Evolutionary conservation across 2,888 invertebrate genomes (phyloP).

Genomic region (Dryobotodes eremita): DNA sequence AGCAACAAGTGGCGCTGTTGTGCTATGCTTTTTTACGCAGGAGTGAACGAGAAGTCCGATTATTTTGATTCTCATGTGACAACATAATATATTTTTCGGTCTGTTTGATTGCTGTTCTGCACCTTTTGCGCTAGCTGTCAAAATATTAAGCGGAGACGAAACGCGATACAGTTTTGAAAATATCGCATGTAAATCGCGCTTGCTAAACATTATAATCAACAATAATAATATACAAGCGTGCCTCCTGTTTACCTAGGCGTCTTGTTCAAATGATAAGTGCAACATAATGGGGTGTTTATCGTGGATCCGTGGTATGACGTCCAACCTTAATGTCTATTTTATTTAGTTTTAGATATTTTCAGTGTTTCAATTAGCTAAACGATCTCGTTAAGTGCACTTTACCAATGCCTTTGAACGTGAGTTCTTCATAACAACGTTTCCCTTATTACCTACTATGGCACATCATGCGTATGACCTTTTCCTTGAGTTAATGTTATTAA

Average conservation of each 20-base stretch:
- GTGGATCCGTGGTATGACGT: conserved; percentile 88
- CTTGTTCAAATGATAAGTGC: conserved; percentile 74
- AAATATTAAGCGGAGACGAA: conserved; percentile 64
- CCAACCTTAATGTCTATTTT: conserved; percentile 69
- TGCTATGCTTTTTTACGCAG: conserved; percentile 7
- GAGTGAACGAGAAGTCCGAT: conserved; percentile 57
- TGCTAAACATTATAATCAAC: conserved; percentile 39
- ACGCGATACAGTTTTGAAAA: conserved; percentile 37
- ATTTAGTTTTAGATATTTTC: conserved; percentile 51
- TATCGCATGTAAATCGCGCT: conserved; percentile 35
- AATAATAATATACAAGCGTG: conserved; percentile 50
- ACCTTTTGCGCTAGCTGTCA: conserved; percentile 54
- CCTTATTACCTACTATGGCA: conserved; percentile 9
- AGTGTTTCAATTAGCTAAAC: conserved; percentile 50
- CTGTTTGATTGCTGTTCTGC: conserved; percentile 35
- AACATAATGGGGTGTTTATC: conserved; percentile 86
- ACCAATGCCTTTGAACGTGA: conserved; percentile 22
- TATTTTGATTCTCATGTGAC: conserved; percentile 66
- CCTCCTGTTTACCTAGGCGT: conserved; percentile 48
- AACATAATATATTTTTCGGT: conserved; percentile 22
- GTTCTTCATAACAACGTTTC: conserved; percentile 4
- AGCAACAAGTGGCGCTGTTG: conserved; percentile 62
- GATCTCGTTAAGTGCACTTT: conserved; percentile 39
- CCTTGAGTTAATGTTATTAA: conserved; percentile 59
- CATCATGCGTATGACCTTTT: conserved; percentile 55